Conservation (phyloP, 2,888 invertebrate species). For the Liodrosophila aerea region DNA sequence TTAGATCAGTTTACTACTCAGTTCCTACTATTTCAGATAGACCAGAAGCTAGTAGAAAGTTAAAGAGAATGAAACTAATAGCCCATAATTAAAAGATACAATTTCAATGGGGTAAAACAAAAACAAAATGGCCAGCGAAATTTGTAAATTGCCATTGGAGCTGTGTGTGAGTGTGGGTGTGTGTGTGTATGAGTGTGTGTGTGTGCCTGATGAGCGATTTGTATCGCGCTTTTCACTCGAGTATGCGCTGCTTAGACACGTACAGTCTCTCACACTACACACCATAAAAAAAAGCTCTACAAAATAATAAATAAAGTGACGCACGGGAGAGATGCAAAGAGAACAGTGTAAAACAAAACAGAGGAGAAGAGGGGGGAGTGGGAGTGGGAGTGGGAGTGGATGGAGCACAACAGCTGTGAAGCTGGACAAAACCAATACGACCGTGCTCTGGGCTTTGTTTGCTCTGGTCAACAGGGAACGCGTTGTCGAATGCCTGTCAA, state of each 20-base stretch:
- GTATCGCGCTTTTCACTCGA: slow-evolving; percentile 30
- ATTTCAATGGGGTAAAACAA: slow-evolving; percentile 39
- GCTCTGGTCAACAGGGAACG: slow-evolving; percentile 46
- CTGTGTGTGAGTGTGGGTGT: slow-evolving; percentile 11
- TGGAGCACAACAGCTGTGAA: slow-evolving; percentile 14
- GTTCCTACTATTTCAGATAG: too few relatives aligned
- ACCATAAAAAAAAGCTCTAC: slow-evolving; percentile 16
- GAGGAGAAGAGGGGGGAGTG: background rate
- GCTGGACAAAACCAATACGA: slow-evolving; percentile 15
- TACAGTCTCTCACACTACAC: slow-evolving; percentile 5
- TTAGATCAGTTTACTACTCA: too few relatives aligned
- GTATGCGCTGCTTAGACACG: slow-evolving; percentile 52
- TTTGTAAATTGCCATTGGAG: slow-evolving; percentile 62
- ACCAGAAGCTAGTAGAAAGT: too few relatives aligned
- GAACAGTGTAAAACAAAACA: background rate
- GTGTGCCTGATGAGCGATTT: slow-evolving; percentile 10
- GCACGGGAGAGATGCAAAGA: slow-evolving; percentile 14
- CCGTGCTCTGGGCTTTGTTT: slow-evolving; percentile 21
- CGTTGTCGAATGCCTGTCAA: slow-evolving; percentile 64
- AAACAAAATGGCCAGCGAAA: slow-evolving; percentile 36
- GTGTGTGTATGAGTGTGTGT: slow-evolving; percentile 7
- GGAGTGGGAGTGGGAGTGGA: too few relatives aligned
- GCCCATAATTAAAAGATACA: slow-evolving; percentile 65
- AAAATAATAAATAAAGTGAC: slow-evolving; percentile 49
- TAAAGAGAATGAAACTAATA: too few relatives aligned